Evolutionary conservation across 2,113 vertebrate genomes (phyloP).

Genomic region (Puntigrus tetrazona): DNA sequence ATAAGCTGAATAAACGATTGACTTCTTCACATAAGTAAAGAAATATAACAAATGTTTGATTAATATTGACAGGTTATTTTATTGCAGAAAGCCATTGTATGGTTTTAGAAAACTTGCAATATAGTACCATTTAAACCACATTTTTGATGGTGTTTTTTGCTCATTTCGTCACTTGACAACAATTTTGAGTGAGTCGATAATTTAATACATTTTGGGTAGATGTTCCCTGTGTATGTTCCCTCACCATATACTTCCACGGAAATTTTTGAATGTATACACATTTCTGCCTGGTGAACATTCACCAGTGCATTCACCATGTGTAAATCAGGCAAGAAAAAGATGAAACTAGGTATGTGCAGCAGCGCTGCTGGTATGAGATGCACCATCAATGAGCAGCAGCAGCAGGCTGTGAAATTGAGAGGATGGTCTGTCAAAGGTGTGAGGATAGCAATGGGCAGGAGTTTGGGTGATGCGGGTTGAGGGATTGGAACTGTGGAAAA

Average conservation of each 20-base stretch:
- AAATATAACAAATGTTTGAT: too few relatives aligned
- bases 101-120: background rate
- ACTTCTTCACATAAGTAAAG: background rate
- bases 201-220: background rate
- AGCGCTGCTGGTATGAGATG: constrained; percentile 36
- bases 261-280: constrained; percentile 11
- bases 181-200: background rate
- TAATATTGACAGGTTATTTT: too few relatives aligned
- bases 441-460: constrained; percentile 25
- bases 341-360: constrained; percentile 33
- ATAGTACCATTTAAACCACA: background rate
- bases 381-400: constrained; percentile 42
- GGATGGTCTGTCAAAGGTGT: constrained; percentile 45
- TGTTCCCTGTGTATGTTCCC: background rate
- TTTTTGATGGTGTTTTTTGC: too few relatives aligned
- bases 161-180: too few relatives aligned
- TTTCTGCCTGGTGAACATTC: constrained; percentile 44
- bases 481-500: constrained; percentile 49
- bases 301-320: constrained; percentile 30
- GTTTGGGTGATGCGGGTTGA: constrained; percentile 39
- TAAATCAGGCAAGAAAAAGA: constrained; percentile 31
- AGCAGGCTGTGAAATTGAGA: constrained; percentile 61
- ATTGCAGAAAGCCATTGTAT: background rate
- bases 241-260: background rate
- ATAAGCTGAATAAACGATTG: background rate